Evolutionary conservation across 2,888 invertebrate genomes (phyloP), one percentile per base, ranked within the genome.

Genomic region (Steinernema hermaphroditum): DNA sequence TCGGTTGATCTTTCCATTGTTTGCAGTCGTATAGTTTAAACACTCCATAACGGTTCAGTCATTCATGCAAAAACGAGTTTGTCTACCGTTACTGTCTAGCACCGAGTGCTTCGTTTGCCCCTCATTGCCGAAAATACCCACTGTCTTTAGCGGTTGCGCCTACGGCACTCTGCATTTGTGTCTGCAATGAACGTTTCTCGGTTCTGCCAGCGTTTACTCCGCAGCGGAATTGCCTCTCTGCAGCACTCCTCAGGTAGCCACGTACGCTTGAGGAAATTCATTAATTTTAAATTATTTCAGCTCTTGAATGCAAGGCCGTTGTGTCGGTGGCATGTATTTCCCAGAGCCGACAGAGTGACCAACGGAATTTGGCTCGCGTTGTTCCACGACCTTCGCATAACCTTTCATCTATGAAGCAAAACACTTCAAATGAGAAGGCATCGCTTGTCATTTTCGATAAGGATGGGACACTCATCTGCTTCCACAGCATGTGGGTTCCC

Each of bases 381-480:
- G 32, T 32, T n/a, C 12, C 29, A 32, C 22, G 16, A 8, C 4
- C 12, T 8, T 22, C 62, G 4, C 32, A 32, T 14, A 32, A 62
- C 1, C 62, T 29, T 16, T 29, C 32, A 27, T 29, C 62, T 14
- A 16, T n/a, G 16, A n/a, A 12, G 32, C 29, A 62, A 29, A 16
- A 16, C 29, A 32, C 32, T 12, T 16, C 62, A 16, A 62, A 62
- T 16, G 62, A 62, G 4, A 62, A 62, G n/a, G 62, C 62, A 1
- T 78, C 81, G 43, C 73, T 85, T 14, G 88, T 88, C n/a, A 88
- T 88, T 62, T 88, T 88, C 78, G 88, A 88, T 80, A 88, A 88
- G 76, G 88, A 88, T 80, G 88, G 88, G 6, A 88, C 88, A 1
- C 84, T 88, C 24, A 86, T 88, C 32, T 88, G 88, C 75, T 88